Evolutionary conservation across 2,888 invertebrate species (phyloP).

Genomic region (Chloroclysta siterata): DNA sequence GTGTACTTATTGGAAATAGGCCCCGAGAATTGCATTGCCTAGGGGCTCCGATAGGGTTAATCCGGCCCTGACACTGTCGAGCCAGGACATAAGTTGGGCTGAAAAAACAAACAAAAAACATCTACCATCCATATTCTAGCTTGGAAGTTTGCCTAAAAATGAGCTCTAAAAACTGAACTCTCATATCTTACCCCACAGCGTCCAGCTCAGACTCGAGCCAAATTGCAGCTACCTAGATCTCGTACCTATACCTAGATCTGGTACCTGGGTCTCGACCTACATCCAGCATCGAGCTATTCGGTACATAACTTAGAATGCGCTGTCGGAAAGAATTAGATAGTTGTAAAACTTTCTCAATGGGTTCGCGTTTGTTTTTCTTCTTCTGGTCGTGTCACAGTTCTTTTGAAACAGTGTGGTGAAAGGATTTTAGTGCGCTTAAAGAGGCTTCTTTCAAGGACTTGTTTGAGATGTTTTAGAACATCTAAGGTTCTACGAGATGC

Average conservation of each 20-base stretch:
- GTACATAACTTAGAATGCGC: slow-evolving; percentile 21
- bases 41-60: too few species aligned
- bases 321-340: slow-evolving; percentile 22
- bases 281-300: slow-evolving; percentile 13
- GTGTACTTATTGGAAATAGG: too few species aligned
- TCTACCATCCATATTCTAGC: neutral
- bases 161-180: slow-evolving; percentile 7
- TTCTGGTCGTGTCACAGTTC: neutral
- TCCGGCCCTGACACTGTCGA: too few species aligned
- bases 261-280: slow-evolving; percentile 24
- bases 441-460: too few species aligned
- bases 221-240: slow-evolving; percentile 30
- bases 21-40: too few species aligned
- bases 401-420: neutral
- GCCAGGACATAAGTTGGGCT: neutral
- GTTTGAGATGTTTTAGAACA: too few species aligned
- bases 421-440: too few species aligned
- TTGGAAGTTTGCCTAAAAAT: slow-evolving; percentile 26
- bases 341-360: neutral
- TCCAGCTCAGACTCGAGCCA: slow-evolving; percentile 32
- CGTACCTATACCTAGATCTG: slow-evolving; percentile 7
- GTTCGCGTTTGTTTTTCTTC: neutral
- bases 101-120: neutral
- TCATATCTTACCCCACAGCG: slow-evolving; percentile 27
- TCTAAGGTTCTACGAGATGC: too few species aligned